Evolutionary conservation across 2,797 vertebrate species (phyloP).

Genomic region (Lagocephalus sceleratus): DNA sequence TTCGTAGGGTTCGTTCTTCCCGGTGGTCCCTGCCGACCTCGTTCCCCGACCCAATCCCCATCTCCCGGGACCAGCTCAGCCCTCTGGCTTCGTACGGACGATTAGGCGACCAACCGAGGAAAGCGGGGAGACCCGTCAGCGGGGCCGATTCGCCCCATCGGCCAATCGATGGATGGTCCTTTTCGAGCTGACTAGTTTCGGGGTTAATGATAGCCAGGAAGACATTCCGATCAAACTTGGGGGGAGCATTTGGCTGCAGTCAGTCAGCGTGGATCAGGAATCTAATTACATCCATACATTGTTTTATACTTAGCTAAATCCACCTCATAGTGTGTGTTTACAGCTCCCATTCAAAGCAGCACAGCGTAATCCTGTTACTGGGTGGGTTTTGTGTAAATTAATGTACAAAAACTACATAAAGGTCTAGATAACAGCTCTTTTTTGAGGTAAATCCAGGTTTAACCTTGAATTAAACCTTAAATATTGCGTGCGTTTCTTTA

Average conservation of each 20-base stretch:
- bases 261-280: conserved; percentile 5
- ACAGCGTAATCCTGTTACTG: conserved; percentile 13
- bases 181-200: conserved; percentile 19
- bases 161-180: conserved; percentile 41
- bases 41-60: background rate
- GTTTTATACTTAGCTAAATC: no score
- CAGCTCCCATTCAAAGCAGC: no score
- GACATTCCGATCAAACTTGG: conserved; percentile 26
- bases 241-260: conserved; percentile 6
- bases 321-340: background rate
- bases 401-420: background rate
- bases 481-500: no score
- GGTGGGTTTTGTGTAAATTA: background rate
- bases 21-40: background rate
- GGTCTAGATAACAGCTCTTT: no score
- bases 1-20: background rate
- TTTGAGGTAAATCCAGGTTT: no score
- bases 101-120: no score
- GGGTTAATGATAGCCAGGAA: conserved; percentile 25
- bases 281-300: conserved; percentile 12
- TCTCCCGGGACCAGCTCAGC: conserved; percentile 18
- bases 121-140: conserved; percentile 6
- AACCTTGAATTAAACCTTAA: no score
- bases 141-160: conserved; percentile 5
- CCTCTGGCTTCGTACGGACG: conserved; percentile 9